Conservation (phyloP, 2,113 vertebrate species). For the Argyrosomus japonicus region DNA sequence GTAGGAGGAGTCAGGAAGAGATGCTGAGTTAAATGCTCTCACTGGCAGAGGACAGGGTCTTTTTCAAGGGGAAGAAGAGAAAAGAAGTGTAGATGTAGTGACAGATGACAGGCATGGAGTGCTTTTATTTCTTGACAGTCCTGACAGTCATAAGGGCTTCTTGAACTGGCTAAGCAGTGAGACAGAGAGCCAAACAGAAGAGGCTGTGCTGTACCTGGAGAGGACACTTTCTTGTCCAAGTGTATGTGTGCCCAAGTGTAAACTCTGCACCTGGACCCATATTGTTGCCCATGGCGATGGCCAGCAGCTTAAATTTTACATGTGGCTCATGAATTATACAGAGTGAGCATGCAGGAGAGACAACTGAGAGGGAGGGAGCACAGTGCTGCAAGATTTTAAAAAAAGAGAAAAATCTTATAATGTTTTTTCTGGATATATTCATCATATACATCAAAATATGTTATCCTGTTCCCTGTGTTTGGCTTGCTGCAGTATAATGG, state of each 20-base stretch:
- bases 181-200: constrained; percentile 15
- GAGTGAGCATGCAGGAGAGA: constrained; percentile 33
- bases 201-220: not conserved
- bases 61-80: not conserved
- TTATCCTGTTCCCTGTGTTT: not conserved
- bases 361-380: constrained; percentile 19
- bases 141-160: constrained; percentile 11
- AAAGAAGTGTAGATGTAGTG: constrained; percentile 15
- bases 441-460: constrained; percentile 26
- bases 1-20: constrained; percentile 25
- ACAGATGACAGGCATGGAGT: constrained; percentile 13
- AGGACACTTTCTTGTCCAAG: constrained; percentile 33
- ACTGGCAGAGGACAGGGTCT: constrained; percentile 25
- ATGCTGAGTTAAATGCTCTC: constrained; percentile 49
- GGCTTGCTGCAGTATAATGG: not conserved
- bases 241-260: constrained; percentile 42
- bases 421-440: not conserved
- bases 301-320: constrained; percentile 74
- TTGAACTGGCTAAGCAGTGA: constrained; percentile 14
- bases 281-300: constrained; percentile 45
- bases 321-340: constrained; percentile 79
- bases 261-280: constrained; percentile 51
- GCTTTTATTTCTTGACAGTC: constrained; percentile 31
- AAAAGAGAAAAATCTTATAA: constrained; percentile 5
- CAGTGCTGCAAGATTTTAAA: constrained; percentile 1